Percentiles rank a stretch among this genome's conserved stretches.
Conservation (phyloP, 2,888 invertebrate species). For the Oxystoma pomonae region DNA sequence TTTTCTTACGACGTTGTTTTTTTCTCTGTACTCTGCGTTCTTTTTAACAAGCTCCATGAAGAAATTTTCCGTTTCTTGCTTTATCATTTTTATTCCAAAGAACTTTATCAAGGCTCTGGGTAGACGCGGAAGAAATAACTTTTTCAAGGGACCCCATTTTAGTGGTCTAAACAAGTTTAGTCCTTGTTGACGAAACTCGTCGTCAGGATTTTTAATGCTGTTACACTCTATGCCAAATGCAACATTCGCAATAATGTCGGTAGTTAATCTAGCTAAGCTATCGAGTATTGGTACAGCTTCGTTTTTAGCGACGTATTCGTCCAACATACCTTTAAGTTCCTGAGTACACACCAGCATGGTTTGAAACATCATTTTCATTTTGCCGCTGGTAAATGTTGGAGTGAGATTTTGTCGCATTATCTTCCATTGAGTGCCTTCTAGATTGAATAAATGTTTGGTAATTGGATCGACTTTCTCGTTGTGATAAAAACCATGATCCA, state of each 20-base stretch:
- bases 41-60: not conserved
- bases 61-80: not conserved
- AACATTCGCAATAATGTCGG: not conserved
- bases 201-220: slow-evolving; percentile 1
- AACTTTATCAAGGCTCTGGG: not conserved
- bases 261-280: not conserved
- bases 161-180: not conserved
- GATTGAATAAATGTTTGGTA: not conserved
- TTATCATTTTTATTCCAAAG: not conserved
- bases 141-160: not conserved
- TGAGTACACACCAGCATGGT: not conserved
- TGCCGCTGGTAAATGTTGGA: not conserved
- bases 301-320: not conserved
- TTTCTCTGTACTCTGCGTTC: slow-evolving; percentile 2
- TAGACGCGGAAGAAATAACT: not conserved
- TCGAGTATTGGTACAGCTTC: not conserved
- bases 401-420: not conserved
- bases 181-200: not conserved
- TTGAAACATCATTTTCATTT: slow-evolving; percentile 3
- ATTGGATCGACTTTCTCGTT: not conserved
- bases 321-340: not conserved
- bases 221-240: slow-evolving; percentile 1
- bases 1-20: slow-evolving; percentile 2
- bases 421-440: not conserved
- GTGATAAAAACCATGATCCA: not conserved